These are phyloP conservation scores for Chiropotes sagulatus DNA, from an alignment of 2,797 vertebrate species.

Conservation along the genomic window DNA sequence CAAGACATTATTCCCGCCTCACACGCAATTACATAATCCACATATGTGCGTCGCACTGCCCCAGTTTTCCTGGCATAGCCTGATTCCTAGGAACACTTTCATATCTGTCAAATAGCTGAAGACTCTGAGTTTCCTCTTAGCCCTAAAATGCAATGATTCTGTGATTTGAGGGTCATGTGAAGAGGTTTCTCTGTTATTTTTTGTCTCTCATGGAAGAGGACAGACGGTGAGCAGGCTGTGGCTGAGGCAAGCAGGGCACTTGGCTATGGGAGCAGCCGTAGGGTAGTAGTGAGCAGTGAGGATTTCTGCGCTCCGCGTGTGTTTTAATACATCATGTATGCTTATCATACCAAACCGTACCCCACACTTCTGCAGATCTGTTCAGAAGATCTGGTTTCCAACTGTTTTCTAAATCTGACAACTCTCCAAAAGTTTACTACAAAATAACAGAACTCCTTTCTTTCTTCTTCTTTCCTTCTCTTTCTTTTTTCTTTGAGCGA, in stretches of 20 bases:
- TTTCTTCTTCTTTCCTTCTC: background rate
- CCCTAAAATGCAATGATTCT: slow-evolving; percentile 15
- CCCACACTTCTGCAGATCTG: background rate
- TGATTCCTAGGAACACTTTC: slow-evolving; percentile 34
- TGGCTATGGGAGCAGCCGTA: background rate
- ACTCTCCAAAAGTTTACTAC: slow-evolving; percentile 10
- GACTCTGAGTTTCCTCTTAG: background rate
- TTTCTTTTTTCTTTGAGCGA: background rate
- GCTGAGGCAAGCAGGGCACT: background rate
- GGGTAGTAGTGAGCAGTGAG: background rate
- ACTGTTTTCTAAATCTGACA: background rate
- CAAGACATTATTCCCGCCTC: background rate
- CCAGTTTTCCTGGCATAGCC: background rate
- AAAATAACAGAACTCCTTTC: slow-evolving; percentile 4
- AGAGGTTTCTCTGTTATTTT: background rate
- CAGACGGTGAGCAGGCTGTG: background rate
- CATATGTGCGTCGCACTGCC: background rate
- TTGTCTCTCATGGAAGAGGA: background rate
- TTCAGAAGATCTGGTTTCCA: background rate
- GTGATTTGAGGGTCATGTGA: background rate
- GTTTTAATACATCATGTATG: too few relatives aligned
- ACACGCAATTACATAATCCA: background rate
- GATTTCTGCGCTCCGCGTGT: background rate
- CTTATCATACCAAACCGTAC: background rate
- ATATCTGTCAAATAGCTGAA: slow-evolving; percentile 4